A percentile compares a stretch with the other conserved stretches of the same genome.
Conservation (phyloP, 2,113 vertebrate species). For the Cynocephalus volans region DNA sequence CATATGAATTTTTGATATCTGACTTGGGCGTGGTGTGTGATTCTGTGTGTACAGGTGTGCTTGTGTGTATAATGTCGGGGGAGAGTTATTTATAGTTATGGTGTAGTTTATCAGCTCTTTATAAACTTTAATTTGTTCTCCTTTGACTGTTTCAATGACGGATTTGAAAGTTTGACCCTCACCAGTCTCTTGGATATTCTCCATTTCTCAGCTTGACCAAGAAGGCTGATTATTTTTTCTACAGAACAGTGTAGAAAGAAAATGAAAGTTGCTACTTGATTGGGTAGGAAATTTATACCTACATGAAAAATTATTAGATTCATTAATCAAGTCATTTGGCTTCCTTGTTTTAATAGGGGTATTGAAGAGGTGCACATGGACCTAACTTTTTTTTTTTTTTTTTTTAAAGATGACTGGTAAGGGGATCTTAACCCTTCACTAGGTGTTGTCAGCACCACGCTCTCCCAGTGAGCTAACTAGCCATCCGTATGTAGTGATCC, state of each 20-base stretch:
- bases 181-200: background rate
- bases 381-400: background rate
- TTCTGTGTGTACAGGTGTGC: background rate
- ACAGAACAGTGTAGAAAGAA: background rate
- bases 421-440: too few relatives aligned
- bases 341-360: background rate
- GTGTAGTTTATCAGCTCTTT: background rate
- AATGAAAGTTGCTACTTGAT: background rate
- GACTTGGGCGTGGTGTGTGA: background rate
- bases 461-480: too few relatives aligned
- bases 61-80: background rate
- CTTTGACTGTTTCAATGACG: conserved; percentile 3
- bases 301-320: background rate
- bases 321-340: background rate
- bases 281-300: background rate
- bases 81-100: background rate
- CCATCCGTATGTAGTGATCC: too few relatives aligned
- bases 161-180: conserved; percentile 33
- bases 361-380: background rate
- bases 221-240: background rate
- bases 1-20: background rate
- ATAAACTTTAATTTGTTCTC: conserved; percentile 12
- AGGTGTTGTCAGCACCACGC: too few relatives aligned
- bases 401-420: too few relatives aligned
- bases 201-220: conserved; percentile 9